Evolutionary conservation across 2,888 invertebrate species (phyloP).

Genomic region (Steromphala cineraria): DNA sequence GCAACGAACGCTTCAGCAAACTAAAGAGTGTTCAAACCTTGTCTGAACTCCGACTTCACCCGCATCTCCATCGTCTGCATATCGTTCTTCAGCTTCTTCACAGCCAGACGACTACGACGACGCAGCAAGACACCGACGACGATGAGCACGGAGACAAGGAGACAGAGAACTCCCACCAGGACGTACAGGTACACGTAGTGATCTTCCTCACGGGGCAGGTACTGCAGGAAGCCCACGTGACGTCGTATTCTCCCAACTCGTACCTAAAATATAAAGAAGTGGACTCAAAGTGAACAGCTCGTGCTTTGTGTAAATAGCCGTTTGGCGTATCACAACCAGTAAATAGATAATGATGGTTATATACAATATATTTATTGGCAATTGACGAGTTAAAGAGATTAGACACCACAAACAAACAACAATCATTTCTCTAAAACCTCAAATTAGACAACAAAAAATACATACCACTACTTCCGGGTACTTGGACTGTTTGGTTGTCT

Average conservation of each 20-base stretch:
- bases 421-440: too few species aligned
- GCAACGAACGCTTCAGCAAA: too few species aligned
- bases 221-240: not conserved
- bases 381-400: too few species aligned
- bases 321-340: too few species aligned
- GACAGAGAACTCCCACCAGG: not conserved
- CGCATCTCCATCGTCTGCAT: conserved; percentile 4
- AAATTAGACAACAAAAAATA: too few species aligned
- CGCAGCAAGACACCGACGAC: not conserved
- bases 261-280: not conserved
- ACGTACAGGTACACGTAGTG: not conserved
- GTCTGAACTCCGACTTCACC: not conserved
- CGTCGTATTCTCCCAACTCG: not conserved
- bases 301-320: too few species aligned
- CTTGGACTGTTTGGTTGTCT: not conserved
- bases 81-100: not conserved
- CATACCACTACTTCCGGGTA: not conserved
- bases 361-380: too few species aligned
- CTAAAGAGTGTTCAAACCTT: not conserved
- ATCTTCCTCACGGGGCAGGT: not conserved
- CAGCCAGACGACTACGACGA: not conserved
- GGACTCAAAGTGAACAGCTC: too few species aligned
- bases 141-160: not conserved
- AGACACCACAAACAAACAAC: too few species aligned
- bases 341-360: too few species aligned